phyloP scores from a whole-genome alignment of 2,888 invertebrate species.

The Actias luna region DNA sequence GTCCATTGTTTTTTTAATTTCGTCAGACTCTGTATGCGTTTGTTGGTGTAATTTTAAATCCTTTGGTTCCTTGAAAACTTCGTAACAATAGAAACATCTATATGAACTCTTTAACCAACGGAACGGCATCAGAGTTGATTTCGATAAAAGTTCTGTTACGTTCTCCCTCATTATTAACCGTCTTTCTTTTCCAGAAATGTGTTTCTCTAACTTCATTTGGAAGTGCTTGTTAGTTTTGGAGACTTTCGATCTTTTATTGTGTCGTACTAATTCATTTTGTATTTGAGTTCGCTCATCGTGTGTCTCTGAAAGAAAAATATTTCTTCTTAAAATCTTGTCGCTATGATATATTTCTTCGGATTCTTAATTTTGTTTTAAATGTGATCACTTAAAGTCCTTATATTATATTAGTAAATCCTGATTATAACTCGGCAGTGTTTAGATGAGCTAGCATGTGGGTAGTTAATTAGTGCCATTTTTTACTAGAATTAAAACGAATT shows the following conservation, averaged over 20 bases:
- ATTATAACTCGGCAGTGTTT: too few species aligned
- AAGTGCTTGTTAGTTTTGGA: not conserved
- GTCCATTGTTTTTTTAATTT: constrained; percentile 28
- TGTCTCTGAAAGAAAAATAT: constrained; percentile 37
- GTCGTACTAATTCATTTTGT: constrained; percentile 22
- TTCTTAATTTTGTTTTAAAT: not conserved
- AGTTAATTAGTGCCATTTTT: too few species aligned
- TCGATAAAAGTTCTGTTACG: constrained; percentile 37
- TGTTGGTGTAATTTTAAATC: constrained; percentile 36
- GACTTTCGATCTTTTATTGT: constrained; percentile 13
- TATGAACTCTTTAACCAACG: constrained; percentile 41
- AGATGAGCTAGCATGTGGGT: too few species aligned
- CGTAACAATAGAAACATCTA: constrained; percentile 46
- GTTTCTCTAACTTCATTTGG: not conserved
- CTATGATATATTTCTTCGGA: constrained; percentile 3
- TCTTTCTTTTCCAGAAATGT: not conserved
- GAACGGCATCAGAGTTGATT: constrained; percentile 44
- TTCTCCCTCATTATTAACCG: constrained; percentile 37
- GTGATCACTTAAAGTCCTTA: too few species aligned
- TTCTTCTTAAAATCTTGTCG: constrained; percentile 26
- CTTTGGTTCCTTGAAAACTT: constrained; percentile 34
- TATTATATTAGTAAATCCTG: too few species aligned
- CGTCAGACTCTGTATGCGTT: constrained; percentile 25
- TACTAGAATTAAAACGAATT: too few species aligned
- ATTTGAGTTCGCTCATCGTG: constrained; percentile 18